phyloP scores from a whole-genome alignment of 2,888 invertebrate species.

The Gandaritis pyraliata region DNA sequence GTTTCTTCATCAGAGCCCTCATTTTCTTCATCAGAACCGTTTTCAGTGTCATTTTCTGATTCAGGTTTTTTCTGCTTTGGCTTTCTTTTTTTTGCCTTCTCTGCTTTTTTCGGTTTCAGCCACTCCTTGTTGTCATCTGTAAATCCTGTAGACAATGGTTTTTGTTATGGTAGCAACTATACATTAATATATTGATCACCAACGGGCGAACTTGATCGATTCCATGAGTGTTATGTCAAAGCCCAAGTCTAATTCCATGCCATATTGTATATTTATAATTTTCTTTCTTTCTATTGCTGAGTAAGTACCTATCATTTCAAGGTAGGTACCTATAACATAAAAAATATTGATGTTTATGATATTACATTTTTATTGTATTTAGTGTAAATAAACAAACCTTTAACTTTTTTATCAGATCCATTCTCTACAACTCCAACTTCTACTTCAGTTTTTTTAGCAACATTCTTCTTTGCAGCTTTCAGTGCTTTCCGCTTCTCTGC shows the following conservation, averaged over 20 bases:
- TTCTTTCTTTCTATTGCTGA: no score
- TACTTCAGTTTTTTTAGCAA: conserved; percentile 60
- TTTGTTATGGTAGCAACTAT: no score
- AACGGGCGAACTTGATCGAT: no score
- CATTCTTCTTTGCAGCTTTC: conserved; percentile 74
- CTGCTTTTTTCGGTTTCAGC: conserved; percentile 86
- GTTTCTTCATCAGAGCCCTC: conserved; percentile 38
- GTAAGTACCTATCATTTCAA: no score
- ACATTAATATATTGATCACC: no score
- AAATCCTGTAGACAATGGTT: conserved; percentile 74
- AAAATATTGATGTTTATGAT: no score
- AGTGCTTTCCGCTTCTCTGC: conserved; percentile 71
- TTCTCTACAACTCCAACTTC: conserved; percentile 54
- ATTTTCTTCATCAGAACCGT: conserved; percentile 54
- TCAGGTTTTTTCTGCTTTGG: conserved; percentile 45
- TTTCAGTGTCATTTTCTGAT: conserved; percentile 58
- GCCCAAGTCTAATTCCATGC: no score
- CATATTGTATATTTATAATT: no score
- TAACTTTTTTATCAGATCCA: conserved; percentile 57
- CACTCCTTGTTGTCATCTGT: conserved; percentile 89
- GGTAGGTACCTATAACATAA: no score
- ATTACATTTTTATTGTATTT: no score
- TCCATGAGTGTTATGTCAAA: no score
- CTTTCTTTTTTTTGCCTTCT: conserved; percentile 66
- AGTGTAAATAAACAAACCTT: conserved; percentile 51